phyloP scores from a whole-genome alignment of 2,113 vertebrate genomes.

The Odontophorus gujanensis region DNA sequence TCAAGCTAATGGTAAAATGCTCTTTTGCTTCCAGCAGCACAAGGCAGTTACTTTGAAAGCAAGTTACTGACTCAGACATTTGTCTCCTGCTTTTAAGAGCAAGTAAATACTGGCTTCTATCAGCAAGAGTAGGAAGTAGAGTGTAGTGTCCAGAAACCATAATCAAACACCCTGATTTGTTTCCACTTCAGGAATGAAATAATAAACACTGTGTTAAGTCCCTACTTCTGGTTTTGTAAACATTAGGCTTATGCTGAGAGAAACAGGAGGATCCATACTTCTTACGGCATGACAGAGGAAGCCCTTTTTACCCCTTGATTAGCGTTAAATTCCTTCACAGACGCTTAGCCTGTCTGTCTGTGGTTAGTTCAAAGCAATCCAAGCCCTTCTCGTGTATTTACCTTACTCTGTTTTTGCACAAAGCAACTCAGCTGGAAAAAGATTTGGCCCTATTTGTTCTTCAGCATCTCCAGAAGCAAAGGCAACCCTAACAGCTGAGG shows the following conservation, averaged over 20 bases:
- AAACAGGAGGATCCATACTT: neutral
- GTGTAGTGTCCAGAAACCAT: accelerated
- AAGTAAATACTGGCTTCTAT: neutral
- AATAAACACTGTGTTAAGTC: neutral
- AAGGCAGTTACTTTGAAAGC: neutral
- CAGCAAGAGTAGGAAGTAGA: neutral
- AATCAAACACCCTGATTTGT: neutral
- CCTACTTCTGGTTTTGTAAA: neutral
- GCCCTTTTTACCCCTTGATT: neutral
- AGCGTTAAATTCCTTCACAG: accelerated
- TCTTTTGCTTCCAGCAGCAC: neutral
- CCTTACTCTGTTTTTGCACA: neutral
- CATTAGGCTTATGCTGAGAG: neutral
- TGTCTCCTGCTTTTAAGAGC: neutral
- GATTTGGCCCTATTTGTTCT: neutral
- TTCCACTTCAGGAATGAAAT: neutral
- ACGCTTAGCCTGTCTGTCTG: neutral
- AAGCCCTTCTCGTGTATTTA: accelerated
- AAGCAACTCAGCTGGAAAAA: neutral
- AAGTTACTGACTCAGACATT: neutral
- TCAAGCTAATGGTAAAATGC: neutral
- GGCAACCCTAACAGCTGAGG: neutral
- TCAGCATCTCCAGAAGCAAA: neutral
- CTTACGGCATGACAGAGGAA: neutral
- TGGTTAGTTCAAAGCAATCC: neutral